Percentiles rank a stretch among this genome's conserved stretches.
Conservation (phyloP, 2,888 invertebrate species). For the Ashinkailepas kermadecensis region DNA sequence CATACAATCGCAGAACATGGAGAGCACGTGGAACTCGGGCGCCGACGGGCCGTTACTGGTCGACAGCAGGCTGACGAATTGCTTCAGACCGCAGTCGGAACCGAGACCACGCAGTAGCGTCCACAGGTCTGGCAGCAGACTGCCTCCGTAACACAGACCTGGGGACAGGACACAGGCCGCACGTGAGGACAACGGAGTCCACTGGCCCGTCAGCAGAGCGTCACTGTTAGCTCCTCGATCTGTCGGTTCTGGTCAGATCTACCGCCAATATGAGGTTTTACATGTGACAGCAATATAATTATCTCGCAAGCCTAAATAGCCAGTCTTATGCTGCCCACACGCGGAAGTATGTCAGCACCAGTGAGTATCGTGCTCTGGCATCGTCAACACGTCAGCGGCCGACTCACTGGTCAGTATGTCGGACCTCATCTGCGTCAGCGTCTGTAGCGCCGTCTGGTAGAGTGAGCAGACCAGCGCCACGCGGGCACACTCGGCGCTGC, state of each 20-base stretch:
- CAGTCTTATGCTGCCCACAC: too few relatives aligned
- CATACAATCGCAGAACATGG: slow-evolving; percentile 89
- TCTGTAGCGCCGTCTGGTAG: slow-evolving; percentile 82
- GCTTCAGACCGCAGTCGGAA: slow-evolving; percentile 78
- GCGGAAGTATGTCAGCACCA: too few relatives aligned
- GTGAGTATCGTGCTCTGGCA: too few relatives aligned
- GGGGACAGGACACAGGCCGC: slow-evolving; percentile 36
- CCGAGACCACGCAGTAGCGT: slow-evolving; percentile 79
- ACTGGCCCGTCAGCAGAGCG: slow-evolving; percentile 70
- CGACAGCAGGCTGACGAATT: slow-evolving; percentile 74
- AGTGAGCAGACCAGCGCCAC: slow-evolving; percentile 81
- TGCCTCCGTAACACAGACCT: slow-evolving; percentile 91
- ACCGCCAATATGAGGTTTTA: background rate
- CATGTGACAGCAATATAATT: too few relatives aligned
- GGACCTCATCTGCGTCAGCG: slow-evolving; percentile 48
- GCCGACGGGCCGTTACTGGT: slow-evolving; percentile 69
- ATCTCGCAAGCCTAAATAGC: too few relatives aligned
- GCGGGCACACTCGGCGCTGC: slow-evolving; percentile 70
- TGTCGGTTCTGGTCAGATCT: slow-evolving; percentile 47
- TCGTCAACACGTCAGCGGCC: too few relatives aligned
- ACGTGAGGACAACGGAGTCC: slow-evolving; percentile 61
- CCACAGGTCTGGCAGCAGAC: slow-evolving; percentile 84
- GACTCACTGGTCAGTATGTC: slow-evolving; percentile 33
- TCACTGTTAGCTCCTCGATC: slow-evolving; percentile 37
- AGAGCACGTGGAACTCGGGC: slow-evolving; percentile 86